Percentiles rank a stretch among this genome's conserved stretches.
phyloP scores from a whole-genome alignment of 2,797 vertebrate genomes.

The Yasuhikotakia modesta region DNA sequence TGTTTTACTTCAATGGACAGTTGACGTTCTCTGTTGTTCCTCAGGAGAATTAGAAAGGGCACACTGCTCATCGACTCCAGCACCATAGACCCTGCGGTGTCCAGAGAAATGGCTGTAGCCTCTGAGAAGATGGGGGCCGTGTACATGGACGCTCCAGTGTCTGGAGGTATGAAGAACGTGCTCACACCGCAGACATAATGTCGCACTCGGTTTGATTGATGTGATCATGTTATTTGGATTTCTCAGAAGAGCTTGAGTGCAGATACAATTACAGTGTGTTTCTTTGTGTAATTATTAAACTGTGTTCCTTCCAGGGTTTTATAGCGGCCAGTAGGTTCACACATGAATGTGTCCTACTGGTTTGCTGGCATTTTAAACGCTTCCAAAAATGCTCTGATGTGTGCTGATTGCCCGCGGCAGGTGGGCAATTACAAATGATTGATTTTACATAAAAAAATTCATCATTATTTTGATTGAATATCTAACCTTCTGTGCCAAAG shows the following conservation, averaged over 20 bases:
- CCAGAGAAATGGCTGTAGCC: constrained; percentile 90
- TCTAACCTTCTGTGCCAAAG: too few relatives aligned
- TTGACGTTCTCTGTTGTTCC: constrained; percentile 61
- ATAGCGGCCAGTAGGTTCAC: neutral
- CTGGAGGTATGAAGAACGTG: constrained; percentile 82
- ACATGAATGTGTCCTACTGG: neutral
- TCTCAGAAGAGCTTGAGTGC: constrained; percentile 11
- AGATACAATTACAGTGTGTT: neutral
- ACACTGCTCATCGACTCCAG: constrained; percentile 96
- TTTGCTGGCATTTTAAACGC: neutral
- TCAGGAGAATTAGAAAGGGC: constrained; percentile 95
- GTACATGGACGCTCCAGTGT: constrained; percentile 97
- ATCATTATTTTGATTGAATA: too few relatives aligned
- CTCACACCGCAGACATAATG: neutral
- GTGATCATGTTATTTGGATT: neutral
- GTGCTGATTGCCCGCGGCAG: neutral
- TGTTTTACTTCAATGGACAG: constrained; percentile 61
- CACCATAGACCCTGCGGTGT: constrained; percentile 93
- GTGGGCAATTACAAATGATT: too few relatives aligned
- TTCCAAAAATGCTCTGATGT: neutral
- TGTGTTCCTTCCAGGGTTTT: neutral
- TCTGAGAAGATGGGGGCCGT: constrained; percentile 95
- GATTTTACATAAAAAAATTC: too few relatives aligned
- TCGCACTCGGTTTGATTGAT: neutral
- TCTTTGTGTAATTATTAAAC: constrained; percentile 17